Evolutionary conservation across 2,888 invertebrate species (phyloP).

Genomic region (Drosophila anceps): DNA sequence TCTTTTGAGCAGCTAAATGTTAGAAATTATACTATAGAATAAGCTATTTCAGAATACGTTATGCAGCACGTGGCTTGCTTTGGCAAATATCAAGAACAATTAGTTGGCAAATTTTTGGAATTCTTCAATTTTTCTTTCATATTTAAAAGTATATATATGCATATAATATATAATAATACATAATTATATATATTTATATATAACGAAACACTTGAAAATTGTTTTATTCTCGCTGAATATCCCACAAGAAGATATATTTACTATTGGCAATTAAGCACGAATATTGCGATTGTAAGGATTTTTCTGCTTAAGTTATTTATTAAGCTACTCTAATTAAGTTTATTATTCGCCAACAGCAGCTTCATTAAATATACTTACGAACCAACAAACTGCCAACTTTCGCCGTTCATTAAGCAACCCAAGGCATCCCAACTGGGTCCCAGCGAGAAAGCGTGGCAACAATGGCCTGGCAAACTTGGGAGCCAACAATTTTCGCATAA

Average conservation of each 20-base stretch:
- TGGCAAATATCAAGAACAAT: constrained; percentile 18
- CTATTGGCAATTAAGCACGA: neutral
- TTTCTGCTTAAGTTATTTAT: constrained; percentile 15
- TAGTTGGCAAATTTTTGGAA: constrained; percentile 2
- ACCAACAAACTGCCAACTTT: constrained; percentile 19
- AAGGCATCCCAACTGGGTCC: constrained; percentile 7
- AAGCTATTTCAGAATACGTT: constrained; percentile 25
- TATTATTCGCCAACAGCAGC: constrained; percentile 23
- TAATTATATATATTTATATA: no score
- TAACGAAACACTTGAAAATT: no score
- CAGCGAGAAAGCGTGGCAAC: constrained; percentile 40
- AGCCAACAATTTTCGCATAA: constrained; percentile 78
- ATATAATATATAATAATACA: no score
- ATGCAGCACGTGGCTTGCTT: constrained; percentile 28
- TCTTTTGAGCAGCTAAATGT: constrained; percentile 9
- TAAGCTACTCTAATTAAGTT: constrained; percentile 43
- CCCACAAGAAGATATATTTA: neutral
- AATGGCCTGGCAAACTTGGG: constrained; percentile 64
- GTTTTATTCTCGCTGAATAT: neutral
- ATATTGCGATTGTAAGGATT: neutral
- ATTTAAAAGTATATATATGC: neutral
- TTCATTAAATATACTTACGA: constrained; percentile 35
- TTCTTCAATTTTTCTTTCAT: neutral
- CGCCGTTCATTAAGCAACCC: constrained; percentile 28
- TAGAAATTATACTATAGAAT: neutral